A percentile compares a stretch with the other conserved stretches of the same genome.
Conservation (phyloP, 2,888 invertebrate species). For the Dicyrtoma fusca region DNA sequence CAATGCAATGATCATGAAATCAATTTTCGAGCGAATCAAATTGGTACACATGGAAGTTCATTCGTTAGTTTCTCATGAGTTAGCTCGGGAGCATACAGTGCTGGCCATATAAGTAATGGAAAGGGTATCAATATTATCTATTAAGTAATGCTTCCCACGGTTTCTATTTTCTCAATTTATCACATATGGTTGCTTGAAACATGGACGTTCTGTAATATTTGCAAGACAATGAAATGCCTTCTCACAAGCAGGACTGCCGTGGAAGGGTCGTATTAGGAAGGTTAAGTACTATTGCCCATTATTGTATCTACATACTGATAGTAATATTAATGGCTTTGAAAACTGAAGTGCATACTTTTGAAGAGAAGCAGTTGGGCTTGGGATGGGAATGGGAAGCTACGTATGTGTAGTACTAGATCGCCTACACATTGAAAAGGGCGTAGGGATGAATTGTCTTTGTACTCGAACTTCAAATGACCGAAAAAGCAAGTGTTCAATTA, state of each 20-base stretch:
- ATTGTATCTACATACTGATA: not conserved
- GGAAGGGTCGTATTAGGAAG: no score
- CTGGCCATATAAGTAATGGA: not conserved
- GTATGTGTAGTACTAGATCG: not conserved
- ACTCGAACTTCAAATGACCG: slow-evolving; percentile 35
- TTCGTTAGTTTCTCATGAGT: not conserved
- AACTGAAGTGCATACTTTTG: not conserved
- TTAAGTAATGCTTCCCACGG: slow-evolving; percentile 28
- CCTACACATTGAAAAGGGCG: slow-evolving; percentile 9
- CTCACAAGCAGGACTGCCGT: not conserved
- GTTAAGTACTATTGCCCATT: no score
- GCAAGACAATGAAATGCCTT: not conserved
- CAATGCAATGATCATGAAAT: slow-evolving; percentile 24
- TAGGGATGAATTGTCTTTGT: slow-evolving; percentile 31
- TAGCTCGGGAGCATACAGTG: not conserved
- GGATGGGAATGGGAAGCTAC: not conserved
- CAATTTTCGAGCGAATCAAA: slow-evolving; percentile 25
- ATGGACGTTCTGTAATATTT: no score
- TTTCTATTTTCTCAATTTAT: slow-evolving; percentile 28
- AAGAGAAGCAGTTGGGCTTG: not conserved
- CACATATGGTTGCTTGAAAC: not conserved
- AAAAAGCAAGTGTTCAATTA: slow-evolving; percentile 52
- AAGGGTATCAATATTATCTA: slow-evolving; percentile 28
- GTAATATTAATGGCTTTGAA: not conserved
- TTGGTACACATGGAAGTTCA: not conserved